Conservation (phyloP, 2,888 invertebrate genomes). For the Schizotus pectinicornis region DNA sequence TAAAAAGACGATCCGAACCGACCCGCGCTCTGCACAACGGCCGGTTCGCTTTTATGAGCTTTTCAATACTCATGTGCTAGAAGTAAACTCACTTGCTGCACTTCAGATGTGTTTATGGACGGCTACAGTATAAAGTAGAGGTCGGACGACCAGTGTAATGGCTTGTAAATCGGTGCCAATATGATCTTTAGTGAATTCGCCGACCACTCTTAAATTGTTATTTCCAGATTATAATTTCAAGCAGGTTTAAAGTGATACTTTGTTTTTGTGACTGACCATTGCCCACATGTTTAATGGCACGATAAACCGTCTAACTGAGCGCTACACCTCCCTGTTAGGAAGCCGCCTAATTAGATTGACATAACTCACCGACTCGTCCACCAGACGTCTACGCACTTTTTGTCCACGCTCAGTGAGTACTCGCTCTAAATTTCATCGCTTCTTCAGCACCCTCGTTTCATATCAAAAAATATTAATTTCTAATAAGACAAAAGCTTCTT, state of each 20-base stretch:
- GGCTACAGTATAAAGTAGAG: constrained; percentile 43
- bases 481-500: too few species aligned
- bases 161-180: constrained; percentile 51
- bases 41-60: constrained; percentile 19
- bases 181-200: constrained; percentile 46
- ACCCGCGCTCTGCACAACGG: background rate
- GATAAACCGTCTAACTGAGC: constrained; percentile 1
- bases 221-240: constrained; percentile 33
- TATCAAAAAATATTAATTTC: too few species aligned
- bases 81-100: constrained; percentile 31
- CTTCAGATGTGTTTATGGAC: constrained; percentile 40
- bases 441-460: too few species aligned
- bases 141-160: constrained; percentile 42
- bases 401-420: too few species aligned
- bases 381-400: background rate
- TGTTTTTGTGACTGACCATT: constrained; percentile 15
- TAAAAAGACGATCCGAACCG: too few species aligned
- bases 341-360: background rate
- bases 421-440: too few species aligned
- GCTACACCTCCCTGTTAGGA: background rate
- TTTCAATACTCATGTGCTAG: background rate
- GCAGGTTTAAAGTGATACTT: constrained; percentile 26
- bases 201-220: constrained; percentile 39
- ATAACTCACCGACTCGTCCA: background rate
- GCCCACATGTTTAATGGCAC: constrained; percentile 21